A percentile compares a stretch with the other conserved stretches of the same genome.
Evolutionary conservation across 2,888 invertebrate species (phyloP).

Genomic region (Brachyptera risi): DNA sequence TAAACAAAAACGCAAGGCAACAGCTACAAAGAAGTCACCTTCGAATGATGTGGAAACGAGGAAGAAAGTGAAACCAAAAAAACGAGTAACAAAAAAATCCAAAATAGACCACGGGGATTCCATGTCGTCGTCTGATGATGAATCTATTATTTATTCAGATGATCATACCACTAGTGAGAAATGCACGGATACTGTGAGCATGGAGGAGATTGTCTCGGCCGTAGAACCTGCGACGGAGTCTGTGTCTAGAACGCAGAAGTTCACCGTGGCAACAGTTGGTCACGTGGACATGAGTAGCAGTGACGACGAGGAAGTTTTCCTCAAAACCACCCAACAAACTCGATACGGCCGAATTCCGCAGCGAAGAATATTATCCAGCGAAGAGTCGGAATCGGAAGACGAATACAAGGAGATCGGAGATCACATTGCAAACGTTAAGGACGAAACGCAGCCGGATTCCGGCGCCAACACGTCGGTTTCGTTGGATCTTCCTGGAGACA

Average conservation of each 20-base stretch:
- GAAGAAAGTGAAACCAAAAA: no score
- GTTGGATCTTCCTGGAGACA: background rate
- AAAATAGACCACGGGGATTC: no score
- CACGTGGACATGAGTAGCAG: background rate
- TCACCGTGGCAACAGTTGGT: no score
- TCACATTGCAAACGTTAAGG: background rate
- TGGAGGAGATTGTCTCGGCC: background rate
- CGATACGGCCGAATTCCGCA: constrained; percentile 5
- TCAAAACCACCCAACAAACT: constrained; percentile 1
- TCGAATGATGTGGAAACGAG: no score
- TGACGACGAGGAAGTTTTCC: constrained; percentile 4
- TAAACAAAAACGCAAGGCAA: no score
- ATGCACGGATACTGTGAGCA: background rate
- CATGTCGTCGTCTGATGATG: background rate
- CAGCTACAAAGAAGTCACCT: background rate
- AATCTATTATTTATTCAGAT: background rate
- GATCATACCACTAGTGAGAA: background rate
- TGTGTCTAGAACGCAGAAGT: no score
- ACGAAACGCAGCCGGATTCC: background rate
- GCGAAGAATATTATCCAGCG: background rate
- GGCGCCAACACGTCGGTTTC: background rate
- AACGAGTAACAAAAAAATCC: no score
- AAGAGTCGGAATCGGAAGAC: background rate
- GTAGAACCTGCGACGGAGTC: background rate
- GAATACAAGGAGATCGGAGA: background rate